phyloP scores from a whole-genome alignment of 2,113 vertebrate species.

The Cryptotis parvus region DNA sequence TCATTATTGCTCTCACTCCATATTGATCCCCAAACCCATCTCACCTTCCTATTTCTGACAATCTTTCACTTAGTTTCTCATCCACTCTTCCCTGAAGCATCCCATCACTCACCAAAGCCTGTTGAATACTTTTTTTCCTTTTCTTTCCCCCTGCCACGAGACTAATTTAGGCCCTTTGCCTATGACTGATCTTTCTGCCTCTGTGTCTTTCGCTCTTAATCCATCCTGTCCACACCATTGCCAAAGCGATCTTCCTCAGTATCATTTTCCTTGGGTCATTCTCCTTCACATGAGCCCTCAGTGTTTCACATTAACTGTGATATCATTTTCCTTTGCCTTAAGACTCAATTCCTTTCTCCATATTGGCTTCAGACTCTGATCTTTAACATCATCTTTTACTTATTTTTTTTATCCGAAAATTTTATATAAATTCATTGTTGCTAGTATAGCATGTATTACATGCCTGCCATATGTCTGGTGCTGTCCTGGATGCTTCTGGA shows the following conservation, averaged over 20 bases:
- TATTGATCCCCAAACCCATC: neutral
- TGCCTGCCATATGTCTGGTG: neutral
- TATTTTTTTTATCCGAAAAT: neutral
- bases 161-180: neutral
- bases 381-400: slow-evolving; percentile 4
- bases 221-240: neutral
- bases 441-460: neutral
- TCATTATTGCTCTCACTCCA: neutral
- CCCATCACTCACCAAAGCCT: neutral
- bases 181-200: slow-evolving; percentile 44
- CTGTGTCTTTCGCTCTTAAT: neutral
- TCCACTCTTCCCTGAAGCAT: neutral
- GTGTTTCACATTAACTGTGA: slow-evolving; percentile 31
- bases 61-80: neutral
- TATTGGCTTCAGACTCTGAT: neutral
- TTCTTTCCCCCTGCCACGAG: neutral
- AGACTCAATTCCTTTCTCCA: neutral
- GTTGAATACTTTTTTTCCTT: neutral
- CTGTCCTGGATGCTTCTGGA: neutral
- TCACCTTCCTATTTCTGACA: slow-evolving; percentile 9
- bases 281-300: neutral
- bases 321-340: slow-evolving; percentile 27
- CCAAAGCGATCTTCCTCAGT: neutral
- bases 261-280: neutral
- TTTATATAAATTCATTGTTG: neutral